A percentile compares a stretch with the other conserved stretches of the same genome.
phyloP scores from a whole-genome alignment of 2,113 vertebrate species.

The human (Homo sapiens) region DNA sequence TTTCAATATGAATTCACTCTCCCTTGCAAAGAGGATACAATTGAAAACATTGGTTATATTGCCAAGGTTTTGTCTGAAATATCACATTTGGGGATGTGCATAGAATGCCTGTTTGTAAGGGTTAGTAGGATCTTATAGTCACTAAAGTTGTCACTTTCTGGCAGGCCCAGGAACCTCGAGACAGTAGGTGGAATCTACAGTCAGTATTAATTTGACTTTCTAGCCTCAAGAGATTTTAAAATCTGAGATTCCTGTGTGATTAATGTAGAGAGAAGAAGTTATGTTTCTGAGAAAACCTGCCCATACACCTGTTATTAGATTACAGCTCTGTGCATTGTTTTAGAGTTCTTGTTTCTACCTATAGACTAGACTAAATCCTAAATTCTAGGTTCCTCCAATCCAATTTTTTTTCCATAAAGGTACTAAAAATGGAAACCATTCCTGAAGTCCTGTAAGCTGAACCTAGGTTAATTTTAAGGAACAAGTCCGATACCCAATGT shows the following conservation, averaged over 20 bases:
- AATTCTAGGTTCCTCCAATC: no score
- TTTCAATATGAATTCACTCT: not conserved
- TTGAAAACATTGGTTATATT: not conserved
- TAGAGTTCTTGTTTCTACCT: no score
- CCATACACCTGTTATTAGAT: no score
- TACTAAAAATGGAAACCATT: not conserved
- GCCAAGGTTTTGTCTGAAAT: not conserved
- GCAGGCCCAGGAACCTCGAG: no score
- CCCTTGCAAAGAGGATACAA: not conserved
- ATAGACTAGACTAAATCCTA: no score
- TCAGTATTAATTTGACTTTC: no score
- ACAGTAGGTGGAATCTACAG: no score
- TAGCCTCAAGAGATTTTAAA: no score
- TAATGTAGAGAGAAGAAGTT: no score
- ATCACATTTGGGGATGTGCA: not conserved
- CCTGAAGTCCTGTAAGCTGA: not conserved
- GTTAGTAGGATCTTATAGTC: not conserved
- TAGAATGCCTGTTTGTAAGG: not conserved
- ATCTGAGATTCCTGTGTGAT: no score
- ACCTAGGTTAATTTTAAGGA: not conserved
- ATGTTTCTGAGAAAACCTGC: no score
- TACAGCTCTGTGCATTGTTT: no score
- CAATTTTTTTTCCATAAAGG: not conserved
- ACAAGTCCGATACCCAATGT: not conserved
- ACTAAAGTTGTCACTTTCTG: not conserved